These are phyloP conservation scores for Plotosus lineatus DNA, from an alignment of 2,113 vertebrate genomes.

Conservation along the genomic window DNA sequence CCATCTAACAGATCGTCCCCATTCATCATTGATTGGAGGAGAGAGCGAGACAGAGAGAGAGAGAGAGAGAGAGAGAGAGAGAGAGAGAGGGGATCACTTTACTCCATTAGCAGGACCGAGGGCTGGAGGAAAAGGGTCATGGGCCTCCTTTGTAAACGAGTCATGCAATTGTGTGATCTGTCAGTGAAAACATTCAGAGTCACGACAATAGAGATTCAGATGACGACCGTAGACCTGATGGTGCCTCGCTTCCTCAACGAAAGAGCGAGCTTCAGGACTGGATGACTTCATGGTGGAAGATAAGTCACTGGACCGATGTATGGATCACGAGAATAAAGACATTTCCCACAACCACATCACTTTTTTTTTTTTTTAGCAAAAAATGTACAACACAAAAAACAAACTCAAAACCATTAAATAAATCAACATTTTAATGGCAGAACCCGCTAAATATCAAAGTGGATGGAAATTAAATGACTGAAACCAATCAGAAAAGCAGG, in stretches of 20 bases:
- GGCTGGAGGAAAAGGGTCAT: conserved; percentile 24
- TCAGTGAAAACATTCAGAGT: conserved; percentile 48
- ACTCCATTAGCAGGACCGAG: conserved; percentile 47
- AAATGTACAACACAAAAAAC: background rate
- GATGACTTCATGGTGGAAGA: conserved; percentile 27
- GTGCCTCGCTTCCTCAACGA: conserved; percentile 29
- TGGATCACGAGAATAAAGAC: no score
- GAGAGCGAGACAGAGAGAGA: conserved; percentile 41
- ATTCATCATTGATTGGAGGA: conserved; percentile 51
- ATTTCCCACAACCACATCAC: background rate
- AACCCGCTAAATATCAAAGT: background rate
- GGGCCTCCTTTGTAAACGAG: conserved; percentile 44
- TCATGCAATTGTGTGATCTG: conserved; percentile 52
- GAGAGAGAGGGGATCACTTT: conserved; percentile 52
- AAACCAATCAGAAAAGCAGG: conserved; percentile 15
- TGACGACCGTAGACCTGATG: conserved; percentile 41
- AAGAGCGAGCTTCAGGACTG: conserved; percentile 14
- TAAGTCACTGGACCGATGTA: no score
- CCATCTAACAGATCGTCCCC: conserved; percentile 39
- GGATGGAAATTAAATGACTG: conserved; percentile 10
- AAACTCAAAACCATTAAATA: conserved; percentile 4
- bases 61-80: conserved; percentile 39
- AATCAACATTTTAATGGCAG: conserved; percentile 4
- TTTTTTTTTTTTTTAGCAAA: background rate
- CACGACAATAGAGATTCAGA: conserved; percentile 35